Evolutionary conservation across 2,113 vertebrate species (phyloP), one percentile per base, ranked within the genome.

Genomic region (Alligator sinensis): DNA sequence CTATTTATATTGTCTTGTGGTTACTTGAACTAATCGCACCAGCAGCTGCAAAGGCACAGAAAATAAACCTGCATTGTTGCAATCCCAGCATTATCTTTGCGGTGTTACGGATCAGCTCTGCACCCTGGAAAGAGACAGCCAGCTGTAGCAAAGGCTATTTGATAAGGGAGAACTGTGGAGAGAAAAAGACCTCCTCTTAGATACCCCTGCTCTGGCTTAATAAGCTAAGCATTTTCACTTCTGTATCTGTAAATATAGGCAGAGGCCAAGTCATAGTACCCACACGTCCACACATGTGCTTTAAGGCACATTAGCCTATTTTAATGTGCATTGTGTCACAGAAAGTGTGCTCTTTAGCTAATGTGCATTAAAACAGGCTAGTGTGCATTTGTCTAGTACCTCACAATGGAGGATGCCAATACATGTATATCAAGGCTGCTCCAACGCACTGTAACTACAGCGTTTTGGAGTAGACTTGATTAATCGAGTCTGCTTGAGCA

Each of bases 41-140:
- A 75, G 75, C 55, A 79, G 82, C 78, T 60, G 82, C 60, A 30
- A 16, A 60, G 28, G 9, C 4, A 27, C 18, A 24, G 62, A 28
- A 62, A 28, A 87, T n/a, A 54, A 17, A 63, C 18, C 68, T 62
- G 70, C 22, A 5, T 4, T 17, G 62, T 55, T 21, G 24, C 61
- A 66, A 4, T 1, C 1, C 13, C 10, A 15, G 28, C 2, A 0
- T 4, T 68, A 3, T 54, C 64, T 72, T 70, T 28, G 60, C 80
- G 30, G 76, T 1, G 0, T 24, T 0, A 55, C 2, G 2, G 74
- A 60, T 4, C 83, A 80, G 59, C 27, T 59, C 38, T 3, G 59
- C 0, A 1, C 63, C 30, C 57, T 1, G 0, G 8, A 38, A 76
- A 0, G 0, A 55, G 13, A 30, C 5, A 80, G 19, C 57, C 4